phyloP scores from a whole-genome alignment of 2,797 vertebrate genomes.

The Hylomyscus alleni region DNA sequence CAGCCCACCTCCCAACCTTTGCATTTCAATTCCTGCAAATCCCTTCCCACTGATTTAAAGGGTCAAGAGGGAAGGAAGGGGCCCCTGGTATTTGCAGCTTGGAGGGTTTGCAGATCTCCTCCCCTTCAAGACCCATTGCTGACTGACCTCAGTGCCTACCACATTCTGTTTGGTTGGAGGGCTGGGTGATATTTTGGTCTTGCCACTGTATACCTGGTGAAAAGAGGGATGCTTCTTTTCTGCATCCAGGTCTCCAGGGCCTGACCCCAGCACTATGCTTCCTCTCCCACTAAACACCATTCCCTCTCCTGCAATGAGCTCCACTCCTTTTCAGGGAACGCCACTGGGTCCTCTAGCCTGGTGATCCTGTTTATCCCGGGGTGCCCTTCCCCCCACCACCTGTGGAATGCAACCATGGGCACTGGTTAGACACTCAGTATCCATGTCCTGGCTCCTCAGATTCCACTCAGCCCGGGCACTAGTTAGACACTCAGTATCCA shows the following conservation, averaged over 20 bases:
- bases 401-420: not conserved
- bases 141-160: not conserved
- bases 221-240: not conserved
- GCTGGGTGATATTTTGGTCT: not conserved
- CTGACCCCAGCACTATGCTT: accelerated
- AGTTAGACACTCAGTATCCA: not conserved
- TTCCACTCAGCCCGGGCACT: accelerated
- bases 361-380: not conserved
- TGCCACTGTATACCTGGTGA: not conserved
- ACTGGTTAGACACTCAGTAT: not conserved
- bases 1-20: not conserved
- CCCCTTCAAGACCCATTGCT: not conserved
- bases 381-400: not conserved
- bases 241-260: too few species aligned
- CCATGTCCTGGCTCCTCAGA: not conserved
- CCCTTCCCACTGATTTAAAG: constrained; percentile 27
- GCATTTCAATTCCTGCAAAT: constrained; percentile 60
- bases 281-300: not conserved
- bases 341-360: too few species aligned
- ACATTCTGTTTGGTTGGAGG: not conserved
- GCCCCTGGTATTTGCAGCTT: not conserved
- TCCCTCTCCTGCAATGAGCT: not conserved
- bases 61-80: not conserved
- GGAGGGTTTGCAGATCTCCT: constrained; percentile 3
- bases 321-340: not conserved